Evolutionary conservation across 2,113 vertebrate genomes (phyloP), one percentile per base, ranked within the genome.

Genomic region (Nipponia nippon): DNA sequence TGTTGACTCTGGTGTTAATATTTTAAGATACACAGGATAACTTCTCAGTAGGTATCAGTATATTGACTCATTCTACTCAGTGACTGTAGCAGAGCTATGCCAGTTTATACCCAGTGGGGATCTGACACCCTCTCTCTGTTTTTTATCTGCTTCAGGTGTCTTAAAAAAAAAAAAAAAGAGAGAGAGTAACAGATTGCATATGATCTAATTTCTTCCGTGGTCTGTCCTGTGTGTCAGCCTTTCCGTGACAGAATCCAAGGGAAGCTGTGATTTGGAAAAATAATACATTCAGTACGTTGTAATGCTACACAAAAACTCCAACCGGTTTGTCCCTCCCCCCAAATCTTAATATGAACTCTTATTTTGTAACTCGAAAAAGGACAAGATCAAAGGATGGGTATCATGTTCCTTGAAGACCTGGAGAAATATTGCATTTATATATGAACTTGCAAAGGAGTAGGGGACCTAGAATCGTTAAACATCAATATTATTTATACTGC

Each of bases 201-300:
- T 97, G 96, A 96, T 96, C 88, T 97, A 91, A 97, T 97, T 94
- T 95, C 94, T 97, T 98, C 83, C 80, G 84, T 84, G 67, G 56
- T 92, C 46, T 82, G 71, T 96, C 91, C 80, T 58, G 96, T 97
- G 80, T 97, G 79, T 96, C 94, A 97, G 86, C 81, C 62, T 78
- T 95, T 91, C 81, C 4, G 75, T 95, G 96, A 86, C 17, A 44
- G 96, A 88, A 91, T 95, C 73, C 93, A 93, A 79, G 78, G 36
- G 83, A 95, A 95, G 85, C 95, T 97, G 95, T 77, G 77, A 94
- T 88, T 96, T 97, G 73, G 90, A 97, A 97, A 87, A 97, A 95
- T 80, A 95, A 95, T 97, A 56, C 55, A 81, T 95, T 97, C 90
- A 53, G 66, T 93, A 80, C 46, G 85, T 90, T 96, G 89, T 83